A percentile compares a stretch with the other conserved stretches of the same genome.
Evolutionary conservation across 2,113 vertebrate genomes (phyloP).

Genomic region (Phaetusa simplex): DNA sequence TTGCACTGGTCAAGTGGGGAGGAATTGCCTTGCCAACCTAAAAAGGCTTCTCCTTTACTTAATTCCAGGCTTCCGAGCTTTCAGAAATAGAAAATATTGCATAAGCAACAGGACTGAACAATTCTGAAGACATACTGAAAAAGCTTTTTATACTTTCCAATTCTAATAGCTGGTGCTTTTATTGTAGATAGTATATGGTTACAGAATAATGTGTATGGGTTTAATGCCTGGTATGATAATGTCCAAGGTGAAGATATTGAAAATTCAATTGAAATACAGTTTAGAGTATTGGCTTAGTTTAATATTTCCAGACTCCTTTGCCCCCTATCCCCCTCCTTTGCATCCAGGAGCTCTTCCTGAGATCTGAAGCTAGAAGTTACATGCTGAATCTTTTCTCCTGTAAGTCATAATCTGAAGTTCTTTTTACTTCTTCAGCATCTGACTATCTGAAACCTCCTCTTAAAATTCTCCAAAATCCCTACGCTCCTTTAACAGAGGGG

Average conservation of each 20-base stretch:
- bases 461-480: neutral
- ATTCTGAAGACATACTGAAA: constrained; percentile 29
- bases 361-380: neutral
- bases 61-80: constrained; percentile 40
- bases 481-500: neutral
- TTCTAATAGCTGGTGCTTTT: constrained; percentile 58
- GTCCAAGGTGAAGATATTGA: constrained; percentile 58
- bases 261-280: constrained; percentile 66
- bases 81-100: constrained; percentile 51
- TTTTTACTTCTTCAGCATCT: neutral
- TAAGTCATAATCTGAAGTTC: neutral
- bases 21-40: neutral
- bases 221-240: constrained; percentile 60
- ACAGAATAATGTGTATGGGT: constrained; percentile 48
- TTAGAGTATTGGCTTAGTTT: constrained; percentile 52
- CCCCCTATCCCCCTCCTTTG: neutral
- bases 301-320: constrained; percentile 35
- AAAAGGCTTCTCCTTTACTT: constrained; percentile 19
- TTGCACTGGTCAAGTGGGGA: constrained; percentile 35
- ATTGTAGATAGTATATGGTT: constrained; percentile 25
- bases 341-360: neutral
- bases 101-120: constrained; percentile 29
- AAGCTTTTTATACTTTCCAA: constrained; percentile 33
- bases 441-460: neutral
- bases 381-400: neutral